phyloP scores from a whole-genome alignment of 1,140 invertebrate genomes.

The Streblospio benedicti region DNA sequence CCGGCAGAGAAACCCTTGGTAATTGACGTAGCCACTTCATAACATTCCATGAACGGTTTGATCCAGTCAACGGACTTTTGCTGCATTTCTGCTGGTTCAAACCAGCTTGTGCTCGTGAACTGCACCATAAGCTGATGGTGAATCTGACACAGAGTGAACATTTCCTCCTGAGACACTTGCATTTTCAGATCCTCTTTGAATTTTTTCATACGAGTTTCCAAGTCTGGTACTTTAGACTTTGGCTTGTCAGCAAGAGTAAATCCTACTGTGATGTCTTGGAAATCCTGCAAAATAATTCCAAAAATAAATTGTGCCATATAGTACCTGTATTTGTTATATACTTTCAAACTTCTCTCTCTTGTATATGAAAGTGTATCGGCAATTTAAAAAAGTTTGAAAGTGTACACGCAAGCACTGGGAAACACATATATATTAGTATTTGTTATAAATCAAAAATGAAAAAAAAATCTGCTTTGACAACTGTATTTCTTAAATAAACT shows the following conservation, averaged over 20 bases:
- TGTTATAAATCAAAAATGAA: background rate
- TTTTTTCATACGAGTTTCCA: conserved; percentile 14
- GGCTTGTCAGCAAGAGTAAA: conserved; percentile 51
- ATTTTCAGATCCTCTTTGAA: conserved; percentile 16
- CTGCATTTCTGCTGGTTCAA: background rate
- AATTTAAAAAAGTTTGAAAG: background rate
- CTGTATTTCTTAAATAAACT: background rate
- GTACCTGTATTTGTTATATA: too few relatives aligned
- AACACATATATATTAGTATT: background rate
- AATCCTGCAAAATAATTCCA: conserved; percentile 31
- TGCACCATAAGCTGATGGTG: conserved; percentile 34
- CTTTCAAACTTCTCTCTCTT: too few relatives aligned
- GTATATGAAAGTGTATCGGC: too few relatives aligned
- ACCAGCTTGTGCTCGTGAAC: too few relatives aligned
- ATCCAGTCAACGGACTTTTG: conserved; percentile 19
- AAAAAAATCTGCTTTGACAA: background rate
- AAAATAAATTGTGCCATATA: background rate
- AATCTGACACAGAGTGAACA: conserved; percentile 30
- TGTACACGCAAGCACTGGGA: too few relatives aligned
- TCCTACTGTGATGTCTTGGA: conserved; percentile 41
- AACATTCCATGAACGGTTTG: conserved; percentile 25
- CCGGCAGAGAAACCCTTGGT: background rate
- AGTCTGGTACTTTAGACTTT: conserved; percentile 45
- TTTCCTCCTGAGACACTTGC: conserved; percentile 33
- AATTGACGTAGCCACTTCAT: conserved; percentile 25